Evolutionary conservation across 2,888 invertebrate species (phyloP).

Genomic region (Pristionchus fissidentatus): DNA sequence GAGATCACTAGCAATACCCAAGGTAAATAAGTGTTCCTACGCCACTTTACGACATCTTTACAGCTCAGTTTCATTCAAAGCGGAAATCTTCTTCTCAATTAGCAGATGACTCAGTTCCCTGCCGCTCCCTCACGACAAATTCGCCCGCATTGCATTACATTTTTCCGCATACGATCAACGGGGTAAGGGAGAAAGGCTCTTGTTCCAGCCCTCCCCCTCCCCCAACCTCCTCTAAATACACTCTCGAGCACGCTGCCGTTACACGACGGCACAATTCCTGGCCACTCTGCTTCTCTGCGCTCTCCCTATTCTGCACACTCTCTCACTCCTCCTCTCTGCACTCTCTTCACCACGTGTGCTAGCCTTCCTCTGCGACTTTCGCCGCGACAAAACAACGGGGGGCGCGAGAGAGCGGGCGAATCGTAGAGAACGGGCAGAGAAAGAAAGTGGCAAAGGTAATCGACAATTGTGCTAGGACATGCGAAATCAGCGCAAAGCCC

Average conservation of each 20-base stretch:
- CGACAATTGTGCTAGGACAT: neutral
- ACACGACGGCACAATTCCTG: neutral
- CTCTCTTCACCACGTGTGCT: neutral
- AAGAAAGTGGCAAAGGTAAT: neutral
- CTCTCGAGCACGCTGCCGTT: neutral
- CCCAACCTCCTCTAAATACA: no score
- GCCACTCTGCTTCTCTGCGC: neutral
- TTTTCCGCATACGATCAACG: neutral
- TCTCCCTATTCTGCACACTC: neutral
- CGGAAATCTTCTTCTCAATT: no score
- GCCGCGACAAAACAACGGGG: neutral
- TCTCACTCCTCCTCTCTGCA: neutral
- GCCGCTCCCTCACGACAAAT: neutral
- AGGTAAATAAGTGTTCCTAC: no score
- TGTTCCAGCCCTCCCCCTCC: neutral
- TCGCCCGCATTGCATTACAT: neutral
- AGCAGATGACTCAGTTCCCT: no score
- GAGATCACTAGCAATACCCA: no score
- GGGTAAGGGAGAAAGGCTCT: neutral
- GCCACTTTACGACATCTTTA: no score
- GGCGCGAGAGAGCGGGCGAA: neutral
- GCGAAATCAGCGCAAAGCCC: neutral
- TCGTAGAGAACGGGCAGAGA: slow-evolving; percentile 11
- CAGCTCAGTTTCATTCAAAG: no score
- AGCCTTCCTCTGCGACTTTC: neutral